Base-by-base conservation (phyloP, 2,113 vertebrate species). In the Glaucidium brasilianum region DNA sequence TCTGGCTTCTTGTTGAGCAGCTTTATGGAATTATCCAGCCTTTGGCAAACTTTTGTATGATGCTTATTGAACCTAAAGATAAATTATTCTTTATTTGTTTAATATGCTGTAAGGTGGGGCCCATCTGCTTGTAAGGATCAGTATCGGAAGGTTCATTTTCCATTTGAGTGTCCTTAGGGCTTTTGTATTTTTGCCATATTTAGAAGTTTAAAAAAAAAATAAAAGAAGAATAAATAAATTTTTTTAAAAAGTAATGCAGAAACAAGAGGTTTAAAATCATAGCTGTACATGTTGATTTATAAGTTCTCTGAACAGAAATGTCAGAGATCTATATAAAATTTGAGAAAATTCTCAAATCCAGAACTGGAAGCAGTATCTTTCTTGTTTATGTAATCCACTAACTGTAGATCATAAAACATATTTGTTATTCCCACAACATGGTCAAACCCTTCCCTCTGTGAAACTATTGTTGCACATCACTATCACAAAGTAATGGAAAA, bases 31-130 rank as follows among this genome's bases (percentile, higher is more conserved):
- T 88, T 91, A 92, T 93, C 76, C 94, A 96, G 67, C 97, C 97
- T 96, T 97, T 88, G 91, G 85, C 88, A 97, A 96, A 97, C 94
- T 87, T 95, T 56, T 3, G 6, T 83, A 71, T 74, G 75, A 82
- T 97, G 91, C 63, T 89, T 92, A 92, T 60, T 92, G 74, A 47
- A 72, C 41, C 73, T 94, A 23, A 89, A 97, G 97, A 92, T 96
- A 95, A 94, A 95, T 96, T 90, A 78, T 34, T 68, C 73, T 90
- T 71, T 95, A 90, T 96, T 96, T 97, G 86, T 85, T 94, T 89
- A 62, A 17, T 77, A 67, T 88, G 53, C 53, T 96, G 22, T 22
- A 74, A 93, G 88, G 94, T 73, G 90, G 91, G 74, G 85, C 77
- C 75, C 83, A 92, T 93, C 85, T 94, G 34, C 59, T 84, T 73